These are phyloP conservation scores for Gadus macrocephalus DNA, from an alignment of 2,113 vertebrate species.

Conservation along the genomic window DNA sequence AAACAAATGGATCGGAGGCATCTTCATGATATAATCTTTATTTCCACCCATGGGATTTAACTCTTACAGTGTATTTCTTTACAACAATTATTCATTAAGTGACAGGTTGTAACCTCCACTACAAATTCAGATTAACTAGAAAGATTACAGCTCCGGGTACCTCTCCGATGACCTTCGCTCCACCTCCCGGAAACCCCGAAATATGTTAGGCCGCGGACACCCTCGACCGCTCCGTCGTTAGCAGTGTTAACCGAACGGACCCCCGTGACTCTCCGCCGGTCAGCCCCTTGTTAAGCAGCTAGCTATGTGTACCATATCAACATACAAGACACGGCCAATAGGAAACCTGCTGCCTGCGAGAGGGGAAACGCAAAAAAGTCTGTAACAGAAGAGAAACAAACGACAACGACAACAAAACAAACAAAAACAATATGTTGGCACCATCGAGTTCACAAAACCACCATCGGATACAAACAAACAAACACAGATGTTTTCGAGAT, in stretches of 20 bases:
- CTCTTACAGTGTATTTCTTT: conserved; percentile 79
- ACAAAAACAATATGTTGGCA: conserved; percentile 65
- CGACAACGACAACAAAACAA: no score
- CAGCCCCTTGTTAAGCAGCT: conserved; percentile 57
- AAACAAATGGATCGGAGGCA: conserved; percentile 9
- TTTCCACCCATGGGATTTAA: conserved; percentile 75
- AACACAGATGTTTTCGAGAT: neutral
- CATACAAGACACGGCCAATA: conserved; percentile 57
- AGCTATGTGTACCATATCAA: conserved; percentile 62
- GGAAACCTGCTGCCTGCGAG: conserved; percentile 56
- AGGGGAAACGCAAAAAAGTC: conserved; percentile 45
- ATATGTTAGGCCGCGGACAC: conserved; percentile 43
- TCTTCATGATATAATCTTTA: conserved; percentile 67
- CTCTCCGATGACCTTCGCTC: conserved; percentile 41
- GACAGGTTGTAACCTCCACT: conserved; percentile 70
- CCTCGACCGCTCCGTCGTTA: no score
- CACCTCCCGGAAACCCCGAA: conserved; percentile 36
- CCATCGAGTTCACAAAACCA: conserved; percentile 62
- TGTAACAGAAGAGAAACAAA: conserved; percentile 46
- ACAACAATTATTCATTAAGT: conserved; percentile 75
- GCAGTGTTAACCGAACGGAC: no score
- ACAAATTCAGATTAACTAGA: conserved; percentile 64
- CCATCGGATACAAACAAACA: conserved; percentile 60
- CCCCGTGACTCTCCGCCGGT: no score
- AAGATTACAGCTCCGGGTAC: conserved; percentile 69